phyloP scores from a whole-genome alignment of 2,797 vertebrate species.

The Tolypeutes matacus region DNA sequence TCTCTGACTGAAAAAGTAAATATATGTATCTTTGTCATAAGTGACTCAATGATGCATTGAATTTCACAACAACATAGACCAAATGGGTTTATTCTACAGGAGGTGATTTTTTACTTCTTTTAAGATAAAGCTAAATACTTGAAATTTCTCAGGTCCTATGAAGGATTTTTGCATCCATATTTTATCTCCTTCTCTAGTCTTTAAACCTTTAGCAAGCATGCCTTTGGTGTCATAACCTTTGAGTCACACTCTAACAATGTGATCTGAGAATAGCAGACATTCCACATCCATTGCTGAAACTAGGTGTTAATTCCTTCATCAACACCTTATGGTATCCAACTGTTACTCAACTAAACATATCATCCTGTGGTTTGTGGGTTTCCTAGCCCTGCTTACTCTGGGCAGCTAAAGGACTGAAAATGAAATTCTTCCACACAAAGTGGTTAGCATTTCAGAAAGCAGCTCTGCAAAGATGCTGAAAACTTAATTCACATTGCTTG shows the following conservation, averaged over 20 bases:
- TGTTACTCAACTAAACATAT: slow-evolving; percentile 12
- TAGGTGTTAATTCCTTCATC: background rate
- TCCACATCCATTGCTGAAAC: slow-evolving; percentile 13
- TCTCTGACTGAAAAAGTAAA: slow-evolving; percentile 36
- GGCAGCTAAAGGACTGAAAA: slow-evolving; percentile 28
- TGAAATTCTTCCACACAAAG: slow-evolving; percentile 38
- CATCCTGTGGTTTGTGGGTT: background rate
- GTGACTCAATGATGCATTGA: background rate
- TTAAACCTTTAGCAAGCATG: slow-evolving; percentile 1
- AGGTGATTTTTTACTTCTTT: slow-evolving; percentile 16
- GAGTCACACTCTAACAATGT: background rate
- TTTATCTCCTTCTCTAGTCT: background rate
- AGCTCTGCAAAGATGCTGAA: background rate
- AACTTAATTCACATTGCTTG: slow-evolving; percentile 29
- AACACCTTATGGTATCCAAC: background rate
- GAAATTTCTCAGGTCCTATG: background rate
- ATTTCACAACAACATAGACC: background rate
- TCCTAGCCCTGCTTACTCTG: background rate
- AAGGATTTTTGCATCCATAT: background rate
- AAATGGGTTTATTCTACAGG: slow-evolving; percentile 6
- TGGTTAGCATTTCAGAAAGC: slow-evolving; percentile 41
- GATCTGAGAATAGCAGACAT: background rate
- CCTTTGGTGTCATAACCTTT: background rate
- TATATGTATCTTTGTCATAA: slow-evolving; percentile 29
- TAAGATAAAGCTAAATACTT: slow-evolving; percentile 19